Evolutionary conservation across 1,140 invertebrate genomes (phyloP), one percentile per base, ranked within the genome.

Genomic region (Caenorhabditis latens): DNA sequence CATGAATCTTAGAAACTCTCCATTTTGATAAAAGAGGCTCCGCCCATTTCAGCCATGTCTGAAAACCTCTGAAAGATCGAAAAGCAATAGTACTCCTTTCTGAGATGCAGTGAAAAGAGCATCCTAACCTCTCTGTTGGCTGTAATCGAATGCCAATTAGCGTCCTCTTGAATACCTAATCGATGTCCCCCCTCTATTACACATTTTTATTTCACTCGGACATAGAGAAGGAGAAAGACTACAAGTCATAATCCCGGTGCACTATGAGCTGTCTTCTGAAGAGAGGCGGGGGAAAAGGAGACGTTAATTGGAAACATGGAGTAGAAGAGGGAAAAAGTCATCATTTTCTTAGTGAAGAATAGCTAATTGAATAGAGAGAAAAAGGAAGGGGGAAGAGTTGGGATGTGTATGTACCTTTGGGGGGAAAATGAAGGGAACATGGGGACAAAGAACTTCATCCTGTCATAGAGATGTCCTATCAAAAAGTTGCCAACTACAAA

Each of bases 71-170:
- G 55, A 58, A 58, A 58, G 6, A 63, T 63, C 61, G 32, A 63
- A 24, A 63, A 40, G 1, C 61, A 63, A 32, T 19, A 4, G 6
- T 4, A 7, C 19, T n/a, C 55, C 14, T 58, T 58, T 4, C 50
- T 58, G 32, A 32, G 32, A n/a, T n/a, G n/a, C n/a, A n/a, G n/a
- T n/a, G n/a, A n/a, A n/a, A 32, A 32, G 32, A 32, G 32, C 32
- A 32, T 32, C 32, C 32, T 32, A 32, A 32, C 32, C 32, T 32
- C 32, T 32, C 32, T 32, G 32, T 32, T 32, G 32, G 32, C 32
- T 79, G 71, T 79, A 79, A 79, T 79, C 71, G 43, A 79, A 79
- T 79, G 71, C 71, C 71, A 79, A 79, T 79, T 79, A 79, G 71
- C 46, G 71, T 79, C 43, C 71, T 79, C 71, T 79, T 79, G 43